Percentiles rank a stretch among this genome's conserved stretches.
phyloP scores from a whole-genome alignment of 37 sponge, comb jelly and placozoan species.

The Ephydatia muelleri region DNA sequence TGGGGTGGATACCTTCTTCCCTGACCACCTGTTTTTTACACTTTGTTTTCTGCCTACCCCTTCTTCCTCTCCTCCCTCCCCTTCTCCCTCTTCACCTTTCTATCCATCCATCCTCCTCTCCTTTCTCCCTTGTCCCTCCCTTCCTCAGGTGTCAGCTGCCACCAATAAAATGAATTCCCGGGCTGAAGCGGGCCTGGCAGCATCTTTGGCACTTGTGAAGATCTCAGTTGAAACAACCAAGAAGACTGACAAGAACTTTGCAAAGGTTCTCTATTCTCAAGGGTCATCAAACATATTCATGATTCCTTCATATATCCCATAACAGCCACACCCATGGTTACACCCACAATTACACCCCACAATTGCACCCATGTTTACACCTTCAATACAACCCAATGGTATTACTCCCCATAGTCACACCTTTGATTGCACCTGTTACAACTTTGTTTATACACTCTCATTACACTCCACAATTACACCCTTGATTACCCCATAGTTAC shows the following conservation, averaged over 20 bases:
- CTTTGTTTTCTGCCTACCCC: neutral
- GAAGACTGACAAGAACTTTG: constrained; percentile 5
- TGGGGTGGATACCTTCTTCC: neutral
- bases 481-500: neutral
- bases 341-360: neutral
- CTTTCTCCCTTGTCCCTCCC: neutral
- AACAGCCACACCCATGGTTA: neutral
- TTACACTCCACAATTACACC: neutral
- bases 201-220: constrained; percentile 50
- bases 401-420: neutral
- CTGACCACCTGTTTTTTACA: no score
- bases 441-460: neutral
- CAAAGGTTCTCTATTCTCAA: constrained; percentile 9
- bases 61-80: neutral
- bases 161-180: constrained; percentile 42
- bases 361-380: neutral
- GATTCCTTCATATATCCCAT: neutral
- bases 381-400: neutral
- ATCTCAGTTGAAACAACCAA: constrained; percentile 20
- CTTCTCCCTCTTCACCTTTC: neutral
- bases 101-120: no score
- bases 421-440: no score
- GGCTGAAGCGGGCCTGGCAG: constrained; percentile 61
- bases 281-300: no score
- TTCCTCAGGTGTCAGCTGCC: constrained; percentile 31